Conservation (phyloP, 2,113 vertebrate genomes). For the Silurus glanis region DNA sequence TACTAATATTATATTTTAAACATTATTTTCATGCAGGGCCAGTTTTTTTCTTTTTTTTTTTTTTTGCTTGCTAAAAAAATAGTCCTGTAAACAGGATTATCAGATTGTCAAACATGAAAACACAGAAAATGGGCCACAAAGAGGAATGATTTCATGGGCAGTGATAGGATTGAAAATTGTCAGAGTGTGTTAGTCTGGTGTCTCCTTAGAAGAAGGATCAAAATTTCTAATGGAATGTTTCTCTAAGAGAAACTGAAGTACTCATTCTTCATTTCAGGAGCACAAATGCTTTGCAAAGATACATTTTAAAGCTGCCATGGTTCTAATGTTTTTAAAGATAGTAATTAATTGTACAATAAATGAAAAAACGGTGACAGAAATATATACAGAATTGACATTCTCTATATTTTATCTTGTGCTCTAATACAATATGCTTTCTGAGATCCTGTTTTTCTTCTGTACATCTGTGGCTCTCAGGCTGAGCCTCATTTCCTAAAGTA, state of each 20-base stretch:
- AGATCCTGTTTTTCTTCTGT: slow-evolving; percentile 21
- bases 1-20: not conserved
- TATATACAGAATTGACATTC: not conserved
- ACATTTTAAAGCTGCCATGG: not conserved
- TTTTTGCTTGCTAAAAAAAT: not conserved
- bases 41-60: not conserved
- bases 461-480: slow-evolving; percentile 27
- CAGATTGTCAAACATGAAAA: not conserved
- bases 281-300: not conserved
- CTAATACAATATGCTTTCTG: slow-evolving; percentile 3
- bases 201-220: not conserved
- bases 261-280: not conserved
- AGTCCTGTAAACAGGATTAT: not conserved
- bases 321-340: not conserved
- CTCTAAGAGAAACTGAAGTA: not conserved
- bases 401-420: not conserved
- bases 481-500: slow-evolving; percentile 17
- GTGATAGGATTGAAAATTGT: not conserved
- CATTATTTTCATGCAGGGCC: not conserved
- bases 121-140: not conserved
- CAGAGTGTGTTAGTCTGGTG: not conserved
- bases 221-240: not conserved
- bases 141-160: not conserved
- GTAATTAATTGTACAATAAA: not conserved
- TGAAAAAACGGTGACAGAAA: not conserved